These are phyloP conservation scores for Drosophila auraria DNA, from an alignment of 1,140 invertebrate genomes.

Conservation along the genomic window DNA sequence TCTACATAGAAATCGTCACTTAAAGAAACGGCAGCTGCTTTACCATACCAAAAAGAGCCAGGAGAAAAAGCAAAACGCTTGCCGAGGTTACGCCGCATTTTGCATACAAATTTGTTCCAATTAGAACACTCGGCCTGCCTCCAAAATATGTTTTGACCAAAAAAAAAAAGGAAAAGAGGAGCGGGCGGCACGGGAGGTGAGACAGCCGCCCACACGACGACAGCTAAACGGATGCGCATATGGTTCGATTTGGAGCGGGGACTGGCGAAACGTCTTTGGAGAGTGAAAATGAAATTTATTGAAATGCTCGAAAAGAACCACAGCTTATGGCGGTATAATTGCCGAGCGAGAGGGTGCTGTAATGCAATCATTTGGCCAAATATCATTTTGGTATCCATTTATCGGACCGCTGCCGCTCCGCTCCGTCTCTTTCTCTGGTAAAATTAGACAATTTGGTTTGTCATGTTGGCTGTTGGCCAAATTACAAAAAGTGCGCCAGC, in stretches of 20 bases:
- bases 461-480: slow-evolving; percentile 73
- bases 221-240: slow-evolving; percentile 61
- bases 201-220: slow-evolving; percentile 50
- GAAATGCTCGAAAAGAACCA: not conserved
- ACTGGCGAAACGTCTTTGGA: slow-evolving; percentile 31
- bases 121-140: slow-evolving; percentile 55
- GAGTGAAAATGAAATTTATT: slow-evolving; percentile 42
- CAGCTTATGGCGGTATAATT: slow-evolving; percentile 29
- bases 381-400: slow-evolving; percentile 39
- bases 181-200: not conserved
- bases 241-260: slow-evolving; percentile 38
- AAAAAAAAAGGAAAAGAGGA: slow-evolving; percentile 15
- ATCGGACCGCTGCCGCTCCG: slow-evolving; percentile 6
- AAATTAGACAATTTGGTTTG: slow-evolving; percentile 80
- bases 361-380: slow-evolving; percentile 48
- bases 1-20: slow-evolving; percentile 63
- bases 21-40: slow-evolving; percentile 30
- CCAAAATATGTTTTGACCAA: slow-evolving; percentile 57
- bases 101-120: slow-evolving; percentile 76
- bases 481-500: slow-evolving; percentile 62
- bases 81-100: slow-evolving; percentile 44
- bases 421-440: slow-evolving; percentile 46
- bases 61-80: slow-evolving; percentile 40
- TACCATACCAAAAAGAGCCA: slow-evolving; percentile 4
- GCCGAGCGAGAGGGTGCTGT: slow-evolving; percentile 22